A percentile compares a stretch with the other conserved stretches of the same genome.
Conservation (phyloP, 2,888 invertebrate genomes). For the Pristionchus fissidentatus region DNA sequence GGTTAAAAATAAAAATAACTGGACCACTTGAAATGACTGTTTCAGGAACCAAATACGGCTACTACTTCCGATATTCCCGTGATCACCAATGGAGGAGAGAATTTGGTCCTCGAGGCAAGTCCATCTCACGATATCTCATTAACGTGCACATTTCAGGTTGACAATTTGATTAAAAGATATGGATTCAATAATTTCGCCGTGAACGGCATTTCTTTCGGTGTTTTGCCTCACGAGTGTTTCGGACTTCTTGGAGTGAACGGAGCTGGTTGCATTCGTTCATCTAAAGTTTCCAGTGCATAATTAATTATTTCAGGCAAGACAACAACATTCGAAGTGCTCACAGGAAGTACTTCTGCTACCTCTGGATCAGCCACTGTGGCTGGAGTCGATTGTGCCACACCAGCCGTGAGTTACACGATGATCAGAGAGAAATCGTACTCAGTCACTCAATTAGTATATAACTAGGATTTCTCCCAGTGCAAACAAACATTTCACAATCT, state of each 20-base stretch:
- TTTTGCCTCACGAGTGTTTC: constrained; percentile 68
- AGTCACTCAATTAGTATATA: not conserved
- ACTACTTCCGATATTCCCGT: not conserved
- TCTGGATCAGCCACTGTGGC: constrained; percentile 36
- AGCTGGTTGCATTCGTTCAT: constrained; percentile 54
- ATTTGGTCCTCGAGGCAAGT: no score
- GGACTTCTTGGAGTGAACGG: constrained; percentile 70
- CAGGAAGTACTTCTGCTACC: constrained; percentile 13
- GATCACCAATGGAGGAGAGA: no score
- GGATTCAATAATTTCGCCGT: not conserved
- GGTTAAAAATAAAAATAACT: not conserved
- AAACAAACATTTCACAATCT: not conserved
- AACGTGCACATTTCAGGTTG: not conserved
- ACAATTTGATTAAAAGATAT: not conserved
- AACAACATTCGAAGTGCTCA: constrained; percentile 53
- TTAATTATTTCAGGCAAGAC: not conserved
- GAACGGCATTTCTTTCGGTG: constrained; percentile 65
- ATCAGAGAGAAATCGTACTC: no score
- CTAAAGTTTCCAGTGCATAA: not conserved
- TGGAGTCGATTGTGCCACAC: constrained; percentile 56
- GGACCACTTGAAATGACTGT: no score
- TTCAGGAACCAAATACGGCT: not conserved
- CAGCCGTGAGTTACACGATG: constrained; percentile 30
- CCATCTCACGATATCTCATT: no score
- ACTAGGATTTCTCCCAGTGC: not conserved